phyloP scores from a whole-genome alignment of 2,797 vertebrate species.

The Xerus rutilus region DNA sequence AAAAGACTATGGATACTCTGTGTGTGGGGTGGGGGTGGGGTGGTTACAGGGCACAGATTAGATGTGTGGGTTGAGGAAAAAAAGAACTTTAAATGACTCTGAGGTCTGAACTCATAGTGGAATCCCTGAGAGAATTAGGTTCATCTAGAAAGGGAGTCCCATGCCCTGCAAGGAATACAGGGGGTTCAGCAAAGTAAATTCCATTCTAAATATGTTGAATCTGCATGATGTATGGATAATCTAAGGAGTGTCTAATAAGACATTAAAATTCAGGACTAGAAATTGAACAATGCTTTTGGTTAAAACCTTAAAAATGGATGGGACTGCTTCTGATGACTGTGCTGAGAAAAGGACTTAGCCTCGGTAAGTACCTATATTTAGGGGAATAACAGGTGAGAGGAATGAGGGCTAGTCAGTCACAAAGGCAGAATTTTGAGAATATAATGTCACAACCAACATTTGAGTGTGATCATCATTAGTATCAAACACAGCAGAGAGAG shows the following conservation, averaged over 20 bases:
- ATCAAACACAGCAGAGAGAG: background rate
- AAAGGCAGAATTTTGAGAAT: conserved; percentile 11
- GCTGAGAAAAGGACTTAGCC: background rate
- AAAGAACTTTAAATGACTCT: background rate
- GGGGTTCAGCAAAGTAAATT: background rate
- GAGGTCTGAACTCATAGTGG: background rate
- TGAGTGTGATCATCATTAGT: background rate
- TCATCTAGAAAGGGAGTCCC: background rate
- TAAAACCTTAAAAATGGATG: background rate
- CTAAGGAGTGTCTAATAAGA: background rate
- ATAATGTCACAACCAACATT: background rate
- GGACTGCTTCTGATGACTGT: background rate
- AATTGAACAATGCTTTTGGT: background rate
- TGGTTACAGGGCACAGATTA: background rate
- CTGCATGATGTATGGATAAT: background rate
- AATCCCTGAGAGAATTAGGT: background rate
- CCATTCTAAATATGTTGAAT: background rate
- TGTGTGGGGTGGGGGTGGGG: too few relatives aligned
- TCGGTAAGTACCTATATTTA: background rate
- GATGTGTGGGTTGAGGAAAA: background rate
- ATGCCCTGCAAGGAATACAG: background rate
- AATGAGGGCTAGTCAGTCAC: background rate
- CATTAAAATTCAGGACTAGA: background rate
- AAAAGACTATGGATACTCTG: background rate
- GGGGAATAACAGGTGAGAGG: background rate